phyloP scores from a whole-genome alignment of 2,888 invertebrate species.

The Machimus rusticus region DNA sequence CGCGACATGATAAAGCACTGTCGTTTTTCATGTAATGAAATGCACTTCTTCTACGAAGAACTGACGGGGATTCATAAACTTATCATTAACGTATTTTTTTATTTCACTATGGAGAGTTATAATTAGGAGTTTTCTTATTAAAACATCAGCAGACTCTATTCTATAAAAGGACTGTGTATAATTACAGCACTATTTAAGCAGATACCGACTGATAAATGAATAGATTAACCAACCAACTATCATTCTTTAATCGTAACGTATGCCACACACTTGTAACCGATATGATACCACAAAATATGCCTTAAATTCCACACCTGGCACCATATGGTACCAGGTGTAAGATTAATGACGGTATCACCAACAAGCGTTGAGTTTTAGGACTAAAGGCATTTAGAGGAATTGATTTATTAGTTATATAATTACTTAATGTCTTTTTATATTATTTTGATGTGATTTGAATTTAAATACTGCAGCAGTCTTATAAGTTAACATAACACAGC shows the following conservation, averaged over 20 bases:
- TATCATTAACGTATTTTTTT: background rate
- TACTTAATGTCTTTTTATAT: background rate
- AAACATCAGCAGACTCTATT: background rate
- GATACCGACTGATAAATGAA: background rate
- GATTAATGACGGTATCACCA: background rate
- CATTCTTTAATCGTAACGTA: background rate
- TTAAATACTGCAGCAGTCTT: too few species aligned
- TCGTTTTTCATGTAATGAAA: background rate
- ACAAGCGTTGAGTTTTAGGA: background rate
- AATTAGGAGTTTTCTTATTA: background rate
- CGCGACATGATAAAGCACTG: background rate
- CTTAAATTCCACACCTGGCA: background rate
- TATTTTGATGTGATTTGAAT: too few species aligned
- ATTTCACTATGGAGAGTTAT: background rate
- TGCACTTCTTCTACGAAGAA: background rate
- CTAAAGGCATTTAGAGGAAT: background rate
- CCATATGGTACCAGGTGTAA: background rate
- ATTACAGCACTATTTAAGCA: background rate
- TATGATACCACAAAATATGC: background rate
- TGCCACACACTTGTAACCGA: background rate
- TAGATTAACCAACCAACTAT: background rate
- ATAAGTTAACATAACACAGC: too few species aligned
- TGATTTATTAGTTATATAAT: background rate
- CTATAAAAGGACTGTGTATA: background rate
- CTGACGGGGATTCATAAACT: background rate